Evolutionary conservation across 2,113 vertebrate genomes (phyloP).

Genomic region (Cavia porcellus): DNA sequence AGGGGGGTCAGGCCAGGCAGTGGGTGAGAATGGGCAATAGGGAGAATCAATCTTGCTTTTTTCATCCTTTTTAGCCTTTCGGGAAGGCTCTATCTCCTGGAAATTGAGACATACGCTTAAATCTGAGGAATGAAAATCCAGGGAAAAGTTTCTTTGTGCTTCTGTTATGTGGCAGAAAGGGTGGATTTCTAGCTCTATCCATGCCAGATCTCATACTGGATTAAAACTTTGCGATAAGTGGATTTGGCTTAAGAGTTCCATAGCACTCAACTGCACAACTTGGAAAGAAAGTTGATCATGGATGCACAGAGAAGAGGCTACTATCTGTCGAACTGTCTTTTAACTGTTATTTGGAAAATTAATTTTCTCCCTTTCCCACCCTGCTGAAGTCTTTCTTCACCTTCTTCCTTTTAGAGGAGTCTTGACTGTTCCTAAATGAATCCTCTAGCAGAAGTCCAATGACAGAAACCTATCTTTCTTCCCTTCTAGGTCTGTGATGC

Average conservation of each 20-base stretch:
- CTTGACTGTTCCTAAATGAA: neutral
- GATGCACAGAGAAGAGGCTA: neutral
- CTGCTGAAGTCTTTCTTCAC: neutral
- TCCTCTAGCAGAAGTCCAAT: neutral
- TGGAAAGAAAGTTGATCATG: neutral
- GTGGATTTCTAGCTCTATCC: neutral
- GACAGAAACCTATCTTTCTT: neutral
- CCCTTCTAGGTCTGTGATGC: neutral
- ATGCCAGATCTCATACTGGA: neutral
- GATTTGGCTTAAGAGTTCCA: neutral
- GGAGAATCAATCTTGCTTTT: slow-evolving; percentile 15
- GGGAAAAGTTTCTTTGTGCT: neutral
- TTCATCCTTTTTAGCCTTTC: neutral
- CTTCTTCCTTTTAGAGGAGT: neutral
- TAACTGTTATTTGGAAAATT: neutral
- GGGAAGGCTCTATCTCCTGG: slow-evolving; percentile 37
- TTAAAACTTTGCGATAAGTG: neutral
- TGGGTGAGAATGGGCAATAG: slow-evolving; percentile 39
- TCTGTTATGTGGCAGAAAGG: neutral
- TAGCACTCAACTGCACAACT: neutral
- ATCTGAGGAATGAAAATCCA: neutral
- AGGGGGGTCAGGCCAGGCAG: neutral
- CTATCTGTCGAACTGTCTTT: neutral
- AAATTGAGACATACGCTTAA: neutral
- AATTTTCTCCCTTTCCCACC: neutral